phyloP scores from a whole-genome alignment of 2,888 invertebrate genomes.

The Crepidodera aurea region DNA sequence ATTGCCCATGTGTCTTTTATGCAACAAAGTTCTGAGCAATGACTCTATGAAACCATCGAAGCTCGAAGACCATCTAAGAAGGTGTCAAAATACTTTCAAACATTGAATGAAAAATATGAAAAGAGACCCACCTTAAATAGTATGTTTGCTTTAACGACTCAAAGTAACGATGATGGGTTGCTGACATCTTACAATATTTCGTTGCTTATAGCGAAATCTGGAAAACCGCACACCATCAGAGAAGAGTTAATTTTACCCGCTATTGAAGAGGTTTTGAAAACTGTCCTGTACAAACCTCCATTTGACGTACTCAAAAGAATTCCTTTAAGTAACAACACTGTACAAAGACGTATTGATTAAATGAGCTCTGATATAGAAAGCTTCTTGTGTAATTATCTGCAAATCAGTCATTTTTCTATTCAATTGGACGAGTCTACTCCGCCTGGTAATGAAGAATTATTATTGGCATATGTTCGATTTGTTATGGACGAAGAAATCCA shows the following conservation, averaged over 20 bases:
- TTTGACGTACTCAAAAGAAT: slow-evolving; percentile 30
- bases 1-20: slow-evolving; percentile 40
- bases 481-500: slow-evolving; percentile 60
- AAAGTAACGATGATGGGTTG: too few species aligned
- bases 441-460: slow-evolving; percentile 52
- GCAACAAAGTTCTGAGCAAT: slow-evolving; percentile 36
- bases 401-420: slow-evolving; percentile 56
- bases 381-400: too few species aligned
- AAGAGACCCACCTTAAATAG: too few species aligned
- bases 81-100: too few species aligned
- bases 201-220: too few species aligned
- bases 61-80: too few species aligned
- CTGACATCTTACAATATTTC: too few species aligned
- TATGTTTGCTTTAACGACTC: too few species aligned
- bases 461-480: slow-evolving; percentile 54
- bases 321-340: slow-evolving; percentile 42
- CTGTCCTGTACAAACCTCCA: background rate
- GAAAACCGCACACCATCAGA: too few species aligned
- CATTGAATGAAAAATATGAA: too few species aligned
- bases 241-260: background rate
- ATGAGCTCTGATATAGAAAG: slow-evolving; percentile 52
- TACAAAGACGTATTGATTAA: slow-evolving; percentile 36
- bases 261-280: slow-evolving; percentile 6
- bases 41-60: background rate
- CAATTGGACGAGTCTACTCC: slow-evolving; percentile 56